A percentile compares a stretch with the other conserved stretches of the same genome.
Conservation (phyloP, 2,113 vertebrate species). For the Nycticebus coucang region DNA sequence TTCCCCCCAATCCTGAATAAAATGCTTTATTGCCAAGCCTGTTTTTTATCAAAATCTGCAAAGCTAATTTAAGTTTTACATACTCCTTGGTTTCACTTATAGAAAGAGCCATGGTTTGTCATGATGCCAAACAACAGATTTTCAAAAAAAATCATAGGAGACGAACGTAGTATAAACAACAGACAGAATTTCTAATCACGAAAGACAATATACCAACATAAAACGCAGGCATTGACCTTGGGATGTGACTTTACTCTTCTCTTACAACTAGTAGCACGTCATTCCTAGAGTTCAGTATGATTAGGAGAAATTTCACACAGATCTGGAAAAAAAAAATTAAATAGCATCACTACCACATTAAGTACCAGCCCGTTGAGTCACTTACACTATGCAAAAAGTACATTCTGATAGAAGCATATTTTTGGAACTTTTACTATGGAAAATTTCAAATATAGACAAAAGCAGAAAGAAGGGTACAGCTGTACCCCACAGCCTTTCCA, state of each 20-base stretch:
- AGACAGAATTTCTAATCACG: background rate
- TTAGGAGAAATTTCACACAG: background rate
- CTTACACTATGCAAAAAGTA: background rate
- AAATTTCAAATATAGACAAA: background rate
- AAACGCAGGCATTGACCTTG: background rate
- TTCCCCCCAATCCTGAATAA: background rate
- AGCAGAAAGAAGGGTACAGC: background rate
- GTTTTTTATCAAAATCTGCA: constrained; percentile 10
- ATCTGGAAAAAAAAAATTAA: constrained; percentile 50
- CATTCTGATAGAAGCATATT: background rate
- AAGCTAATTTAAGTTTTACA: background rate
- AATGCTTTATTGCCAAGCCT: background rate
- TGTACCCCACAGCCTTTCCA: background rate
- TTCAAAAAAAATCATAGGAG: background rate
- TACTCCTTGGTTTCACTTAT: background rate
- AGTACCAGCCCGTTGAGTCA: background rate
- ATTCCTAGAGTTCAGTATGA: background rate
- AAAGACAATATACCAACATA: background rate
- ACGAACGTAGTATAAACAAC: fast-evolving
- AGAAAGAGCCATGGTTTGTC: background rate
- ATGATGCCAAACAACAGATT: background rate
- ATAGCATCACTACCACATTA: background rate
- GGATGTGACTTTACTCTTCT: constrained; percentile 17
- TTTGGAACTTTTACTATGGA: background rate
- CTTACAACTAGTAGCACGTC: background rate